Evolutionary conservation across 2,797 vertebrate genomes (phyloP).

Genomic region (Emydoidea blandingii): DNA sequence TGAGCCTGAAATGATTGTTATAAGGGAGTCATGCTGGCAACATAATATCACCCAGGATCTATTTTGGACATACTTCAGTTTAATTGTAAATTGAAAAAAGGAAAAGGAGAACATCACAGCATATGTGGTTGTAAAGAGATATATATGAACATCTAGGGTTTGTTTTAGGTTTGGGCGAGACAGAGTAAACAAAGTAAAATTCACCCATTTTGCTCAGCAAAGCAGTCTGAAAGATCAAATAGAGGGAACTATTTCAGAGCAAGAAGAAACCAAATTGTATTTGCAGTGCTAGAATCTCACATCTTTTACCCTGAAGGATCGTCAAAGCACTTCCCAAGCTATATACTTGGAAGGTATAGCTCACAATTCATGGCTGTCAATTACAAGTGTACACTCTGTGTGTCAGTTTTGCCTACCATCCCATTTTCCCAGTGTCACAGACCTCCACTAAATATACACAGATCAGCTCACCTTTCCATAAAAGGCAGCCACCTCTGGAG

Average conservation of each 20-base stretch:
- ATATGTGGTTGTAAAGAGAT: background rate
- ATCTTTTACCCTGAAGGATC: background rate
- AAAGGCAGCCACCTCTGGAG: background rate
- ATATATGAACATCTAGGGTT: background rate
- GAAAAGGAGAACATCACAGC: background rate
- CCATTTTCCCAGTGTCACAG: background rate
- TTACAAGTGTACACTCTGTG: background rate
- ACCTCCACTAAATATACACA: background rate
- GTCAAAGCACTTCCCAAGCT: background rate
- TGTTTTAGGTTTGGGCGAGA: background rate
- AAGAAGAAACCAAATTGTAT: background rate
- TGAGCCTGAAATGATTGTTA: background rate
- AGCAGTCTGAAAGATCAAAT: background rate
- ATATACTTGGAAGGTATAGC: background rate
- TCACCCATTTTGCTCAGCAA: background rate
- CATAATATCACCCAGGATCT: background rate
- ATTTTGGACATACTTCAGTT: background rate
- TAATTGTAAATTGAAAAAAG: background rate
- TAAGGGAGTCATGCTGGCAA: background rate
- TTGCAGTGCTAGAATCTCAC: background rate
- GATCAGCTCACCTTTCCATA: background rate
- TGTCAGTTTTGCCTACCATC: background rate
- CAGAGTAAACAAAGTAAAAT: background rate
- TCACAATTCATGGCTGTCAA: accelerated
- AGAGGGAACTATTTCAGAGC: background rate